These are phyloP conservation scores for Drosophila punjabiensis DNA, from an alignment of 1,140 invertebrate species.

Conservation along the genomic window DNA sequence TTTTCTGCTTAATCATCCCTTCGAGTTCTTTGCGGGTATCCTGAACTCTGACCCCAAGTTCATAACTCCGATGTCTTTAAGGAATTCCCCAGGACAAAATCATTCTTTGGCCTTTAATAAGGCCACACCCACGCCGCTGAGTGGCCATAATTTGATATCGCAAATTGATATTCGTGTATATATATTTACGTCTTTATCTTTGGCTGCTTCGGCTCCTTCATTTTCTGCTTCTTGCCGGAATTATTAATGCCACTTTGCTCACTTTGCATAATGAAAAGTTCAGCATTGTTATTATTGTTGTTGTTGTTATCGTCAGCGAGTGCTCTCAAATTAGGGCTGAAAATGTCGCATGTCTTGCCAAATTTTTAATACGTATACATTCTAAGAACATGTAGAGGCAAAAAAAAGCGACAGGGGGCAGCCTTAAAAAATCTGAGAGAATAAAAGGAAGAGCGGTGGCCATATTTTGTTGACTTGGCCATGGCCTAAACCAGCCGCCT, in stretches of 20 bases:
- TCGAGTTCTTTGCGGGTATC: neutral
- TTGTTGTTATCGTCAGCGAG: constrained; percentile 41
- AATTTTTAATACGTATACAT: constrained; percentile 38
- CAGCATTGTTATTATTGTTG: constrained; percentile 43
- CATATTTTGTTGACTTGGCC: constrained; percentile 32
- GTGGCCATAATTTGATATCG: constrained; percentile 44
- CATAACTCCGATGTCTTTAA: constrained; percentile 8
- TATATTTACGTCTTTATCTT: constrained; percentile 38
- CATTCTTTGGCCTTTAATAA: constrained; percentile 14
- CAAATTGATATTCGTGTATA: constrained; percentile 35
- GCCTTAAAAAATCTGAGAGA: constrained; percentile 27
- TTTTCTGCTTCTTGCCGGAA: constrained; percentile 29
- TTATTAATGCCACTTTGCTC: constrained; percentile 60
- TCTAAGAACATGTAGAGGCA: constrained; percentile 35
- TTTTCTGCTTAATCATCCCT: neutral
- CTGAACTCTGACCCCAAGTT: constrained; percentile 4
- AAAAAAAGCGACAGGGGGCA: constrained; percentile 2
- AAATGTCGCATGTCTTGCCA: constrained; percentile 71
- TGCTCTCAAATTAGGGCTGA: constrained; percentile 68
- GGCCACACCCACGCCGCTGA: constrained; percentile 22
- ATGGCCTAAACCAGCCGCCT: constrained; percentile 22
- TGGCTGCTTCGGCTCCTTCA: constrained; percentile 21
- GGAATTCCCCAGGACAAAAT: neutral
- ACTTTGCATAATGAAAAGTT: constrained; percentile 77
- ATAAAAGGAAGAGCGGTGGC: constrained; percentile 21